Conservation (phyloP, 2,113 vertebrate genomes). For the Toxostoma redivivum region DNA sequence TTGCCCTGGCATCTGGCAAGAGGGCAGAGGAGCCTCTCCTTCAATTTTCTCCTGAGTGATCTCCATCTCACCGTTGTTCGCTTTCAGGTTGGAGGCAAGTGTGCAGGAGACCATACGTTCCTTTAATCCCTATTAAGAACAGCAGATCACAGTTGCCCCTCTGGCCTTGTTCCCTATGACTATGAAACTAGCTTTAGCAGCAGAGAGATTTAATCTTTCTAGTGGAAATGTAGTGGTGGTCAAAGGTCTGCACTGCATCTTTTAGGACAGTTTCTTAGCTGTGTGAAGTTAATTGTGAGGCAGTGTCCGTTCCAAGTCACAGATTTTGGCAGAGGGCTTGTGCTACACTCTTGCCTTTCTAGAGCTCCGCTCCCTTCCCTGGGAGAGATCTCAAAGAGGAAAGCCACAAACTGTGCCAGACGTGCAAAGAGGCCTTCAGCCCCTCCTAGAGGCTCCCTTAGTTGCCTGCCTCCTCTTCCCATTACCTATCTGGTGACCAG, state of each 20-base stretch:
- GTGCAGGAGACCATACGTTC: background rate
- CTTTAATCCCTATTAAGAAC: conserved; percentile 58
- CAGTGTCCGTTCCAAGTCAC: background rate
- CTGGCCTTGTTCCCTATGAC: conserved; percentile 55
- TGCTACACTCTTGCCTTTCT: background rate
- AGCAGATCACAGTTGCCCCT: conserved; percentile 56
- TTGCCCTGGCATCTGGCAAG: conserved; percentile 28
- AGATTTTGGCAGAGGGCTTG: background rate
- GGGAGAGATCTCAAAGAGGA: background rate
- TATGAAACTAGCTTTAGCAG: conserved; percentile 45
- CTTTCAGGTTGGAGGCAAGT: conserved; percentile 39
- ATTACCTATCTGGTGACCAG: background rate
- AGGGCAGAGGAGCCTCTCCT: conserved; percentile 43
- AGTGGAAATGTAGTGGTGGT: conserved; percentile 37
- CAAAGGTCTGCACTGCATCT: conserved; percentile 23
- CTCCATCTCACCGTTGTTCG: background rate
- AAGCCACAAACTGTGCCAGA: background rate
- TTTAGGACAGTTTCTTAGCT: conserved; percentile 32
- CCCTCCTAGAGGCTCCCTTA: background rate
- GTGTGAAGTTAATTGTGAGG: conserved; percentile 14
- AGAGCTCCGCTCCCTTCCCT: background rate
- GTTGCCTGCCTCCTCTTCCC: background rate
- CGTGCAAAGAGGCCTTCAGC: accelerated
- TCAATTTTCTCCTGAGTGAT: conserved; percentile 41
- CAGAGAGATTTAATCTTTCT: conserved; percentile 56